Evolutionary conservation across 2,113 vertebrate genomes (phyloP), one percentile per base, ranked within the genome.

Genomic region (Burhinus bistriatus): DNA sequence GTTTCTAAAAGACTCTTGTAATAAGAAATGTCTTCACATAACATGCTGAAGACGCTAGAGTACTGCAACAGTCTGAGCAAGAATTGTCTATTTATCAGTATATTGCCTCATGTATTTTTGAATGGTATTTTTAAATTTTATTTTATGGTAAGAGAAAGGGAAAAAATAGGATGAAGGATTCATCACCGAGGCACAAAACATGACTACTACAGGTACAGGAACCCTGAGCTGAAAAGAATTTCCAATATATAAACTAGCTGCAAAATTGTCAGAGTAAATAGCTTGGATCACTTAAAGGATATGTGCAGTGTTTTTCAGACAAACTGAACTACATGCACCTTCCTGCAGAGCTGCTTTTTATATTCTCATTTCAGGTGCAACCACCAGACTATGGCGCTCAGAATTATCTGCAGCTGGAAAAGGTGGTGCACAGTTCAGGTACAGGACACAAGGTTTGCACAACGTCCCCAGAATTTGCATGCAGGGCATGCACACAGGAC

Each of bases 31-130:
- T 16, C 38, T 64, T 83, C 62, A 54, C 30, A 19, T 11, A 75
- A 72, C 61, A 58, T 3, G 8, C 52, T 85, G 57, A 75, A 62
- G 20, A 62, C 29, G 13, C 12, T 62, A 34, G 5, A 87, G 11
- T 8, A 15, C 59, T 59, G 26, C 52, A 76, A 57, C 40, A 80
- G 16, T 7, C n/a, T 57, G 22, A 81, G 47, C 81, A 93, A 80
- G 9, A 91, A 85, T 12, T 3, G 4, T 27, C 54, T n/a, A 40
- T 52, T 36, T 29, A 49, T 23, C 12, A 52, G 25, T 49, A 62
- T 15, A n/a, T 0, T 38, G 18, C 17, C 3, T 1, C 6, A 80
- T 0, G 0, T 36, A 17, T 26, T 79, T 72, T 12, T 11, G 9
- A 44, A 40, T 3, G 7, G 1, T n/a, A 38, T 52, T 82, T 78